Conservation (phyloP, 1,140 invertebrate species). For the Calosoma granatense region DNA sequence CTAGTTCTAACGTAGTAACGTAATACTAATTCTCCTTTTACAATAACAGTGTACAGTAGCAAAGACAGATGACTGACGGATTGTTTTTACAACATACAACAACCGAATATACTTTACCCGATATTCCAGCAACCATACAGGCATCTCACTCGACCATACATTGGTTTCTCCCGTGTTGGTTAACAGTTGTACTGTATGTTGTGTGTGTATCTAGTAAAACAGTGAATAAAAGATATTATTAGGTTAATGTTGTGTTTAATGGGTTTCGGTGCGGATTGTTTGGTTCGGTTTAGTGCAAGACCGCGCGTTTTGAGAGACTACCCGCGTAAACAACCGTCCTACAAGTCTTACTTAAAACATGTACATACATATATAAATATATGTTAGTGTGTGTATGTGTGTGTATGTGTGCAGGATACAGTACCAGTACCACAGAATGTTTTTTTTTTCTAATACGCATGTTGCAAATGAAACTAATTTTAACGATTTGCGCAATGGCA, state of each 20-base stretch:
- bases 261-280: constrained; percentile 11
- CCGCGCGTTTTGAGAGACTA: constrained; percentile 2
- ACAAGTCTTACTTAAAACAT: neutral
- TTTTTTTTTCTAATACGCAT: too few species aligned
- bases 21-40: neutral
- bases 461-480: too few species aligned
- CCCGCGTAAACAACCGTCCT: neutral
- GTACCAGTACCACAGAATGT: too few species aligned
- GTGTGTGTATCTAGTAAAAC: constrained; percentile 7
- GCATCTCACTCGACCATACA: neutral
- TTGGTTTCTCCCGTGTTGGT: constrained; percentile 7
- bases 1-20: neutral
- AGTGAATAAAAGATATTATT: constrained; percentile 24
- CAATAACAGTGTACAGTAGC: constrained; percentile 17
- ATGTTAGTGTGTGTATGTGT: constrained; percentile 12
- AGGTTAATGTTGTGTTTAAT: constrained; percentile 22
- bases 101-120: neutral
- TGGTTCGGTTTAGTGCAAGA: constrained; percentile 4
- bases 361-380: constrained; percentile 16
- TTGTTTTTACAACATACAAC: constrained; percentile 31
- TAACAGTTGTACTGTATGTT: neutral
- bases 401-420: too few species aligned
- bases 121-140: neutral
- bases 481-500: too few species aligned
- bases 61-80: constrained; percentile 33